Percentiles rank a stretch among this genome's conserved stretches.
Conservation (phyloP, 1,140 invertebrate species). For the Parapsyche elsis region DNA sequence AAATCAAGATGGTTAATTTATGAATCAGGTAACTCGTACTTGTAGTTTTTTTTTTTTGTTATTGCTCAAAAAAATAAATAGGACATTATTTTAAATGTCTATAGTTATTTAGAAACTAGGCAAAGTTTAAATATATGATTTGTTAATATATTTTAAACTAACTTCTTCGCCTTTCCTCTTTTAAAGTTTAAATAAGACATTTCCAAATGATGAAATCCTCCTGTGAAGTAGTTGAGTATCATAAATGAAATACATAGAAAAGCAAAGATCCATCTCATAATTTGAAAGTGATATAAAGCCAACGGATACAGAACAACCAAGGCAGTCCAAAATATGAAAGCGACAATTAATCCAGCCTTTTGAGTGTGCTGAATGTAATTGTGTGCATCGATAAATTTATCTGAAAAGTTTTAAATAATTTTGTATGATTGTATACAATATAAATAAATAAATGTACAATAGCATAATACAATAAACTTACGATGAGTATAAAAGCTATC, state of each 20-base stretch:
- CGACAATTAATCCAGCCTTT: slow-evolving; percentile 24
- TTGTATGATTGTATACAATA: not conserved
- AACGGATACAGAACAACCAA: slow-evolving; percentile 38
- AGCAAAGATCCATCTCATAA: not conserved
- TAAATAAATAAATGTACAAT: not conserved
- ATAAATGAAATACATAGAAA: slow-evolving; percentile 29
- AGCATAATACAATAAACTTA: slow-evolving; percentile 40
- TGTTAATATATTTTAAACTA: not conserved
- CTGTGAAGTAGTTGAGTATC: slow-evolving; percentile 22
- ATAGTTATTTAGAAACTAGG: not conserved
- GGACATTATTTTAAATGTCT: not conserved
- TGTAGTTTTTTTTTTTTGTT: slow-evolving; percentile 13
- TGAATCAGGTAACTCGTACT: slow-evolving; percentile 13
- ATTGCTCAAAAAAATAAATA: slow-evolving; percentile 8
- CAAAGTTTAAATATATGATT: not conserved
- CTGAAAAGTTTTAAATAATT: slow-evolving; percentile 25
- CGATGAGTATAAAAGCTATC: slow-evolving; percentile 70
- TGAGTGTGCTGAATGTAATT: slow-evolving; percentile 40
- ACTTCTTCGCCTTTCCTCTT: not conserved
- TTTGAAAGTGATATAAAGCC: slow-evolving; percentile 3
- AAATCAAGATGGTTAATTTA: not conserved
- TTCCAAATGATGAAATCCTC: slow-evolving; percentile 53
- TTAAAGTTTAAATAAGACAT: slow-evolving; percentile 40
- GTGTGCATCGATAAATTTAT: slow-evolving; percentile 44
- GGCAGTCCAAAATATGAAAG: slow-evolving; percentile 51